phyloP scores from a whole-genome alignment of 2,797 vertebrate species.

The Megaceryle alcyon region DNA sequence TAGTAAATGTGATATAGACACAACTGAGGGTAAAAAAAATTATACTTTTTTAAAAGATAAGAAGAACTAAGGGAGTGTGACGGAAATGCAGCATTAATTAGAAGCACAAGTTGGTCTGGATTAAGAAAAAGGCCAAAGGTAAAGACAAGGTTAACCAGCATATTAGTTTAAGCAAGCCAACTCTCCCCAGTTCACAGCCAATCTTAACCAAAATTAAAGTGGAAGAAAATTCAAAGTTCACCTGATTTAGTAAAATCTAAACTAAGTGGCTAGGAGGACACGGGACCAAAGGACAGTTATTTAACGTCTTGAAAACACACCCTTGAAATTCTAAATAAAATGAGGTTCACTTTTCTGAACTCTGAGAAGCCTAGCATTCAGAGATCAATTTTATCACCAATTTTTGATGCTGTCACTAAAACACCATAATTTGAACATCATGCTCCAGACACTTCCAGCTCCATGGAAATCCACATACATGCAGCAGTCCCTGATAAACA shows the following conservation, averaged over 20 bases:
- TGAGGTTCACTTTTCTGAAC: neutral
- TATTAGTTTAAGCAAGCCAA: neutral
- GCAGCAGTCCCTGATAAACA: neutral
- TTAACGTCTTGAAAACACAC: neutral
- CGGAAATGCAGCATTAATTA: conserved; percentile 11
- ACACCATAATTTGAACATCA: neutral
- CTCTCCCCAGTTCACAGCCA: neutral
- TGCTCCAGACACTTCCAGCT: neutral
- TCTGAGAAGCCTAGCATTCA: neutral
- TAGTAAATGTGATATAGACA: neutral
- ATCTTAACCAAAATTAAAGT: conserved; percentile 3
- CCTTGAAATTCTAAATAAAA: neutral
- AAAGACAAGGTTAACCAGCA: conserved; percentile 17
- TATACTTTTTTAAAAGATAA: neutral
- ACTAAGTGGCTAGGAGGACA: neutral
- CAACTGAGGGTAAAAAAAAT: neutral
- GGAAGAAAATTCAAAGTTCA: conserved; percentile 9
- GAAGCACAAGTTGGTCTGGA: neutral
- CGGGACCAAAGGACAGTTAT: neutral
- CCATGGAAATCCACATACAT: fast-evolving
- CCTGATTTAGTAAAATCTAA: neutral
- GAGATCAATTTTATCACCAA: neutral
- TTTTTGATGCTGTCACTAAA: neutral
- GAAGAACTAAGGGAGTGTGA: neutral
- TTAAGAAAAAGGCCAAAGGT: conserved; percentile 20